Evolutionary conservation across 2,888 invertebrate species (phyloP), one percentile per base, ranked within the genome.

Genomic region (Sphecodes monilicornis): DNA sequence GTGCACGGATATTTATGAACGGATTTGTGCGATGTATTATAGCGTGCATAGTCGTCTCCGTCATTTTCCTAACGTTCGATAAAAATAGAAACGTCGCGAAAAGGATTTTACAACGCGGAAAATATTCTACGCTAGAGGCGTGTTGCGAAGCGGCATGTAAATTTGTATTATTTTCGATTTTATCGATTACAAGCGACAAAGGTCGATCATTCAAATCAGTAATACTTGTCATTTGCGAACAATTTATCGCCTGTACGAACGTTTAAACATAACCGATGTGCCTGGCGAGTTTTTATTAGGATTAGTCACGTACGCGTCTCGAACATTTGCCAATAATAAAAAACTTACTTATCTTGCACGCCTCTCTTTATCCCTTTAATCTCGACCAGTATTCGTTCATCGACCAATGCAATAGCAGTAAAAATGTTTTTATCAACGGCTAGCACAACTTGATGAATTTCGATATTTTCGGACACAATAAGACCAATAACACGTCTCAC

Each of bases 281-380:
- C 74, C 39, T 70, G 76, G 84, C 80, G 29, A 82, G 89, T 82
- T 88, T 89, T 90, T 87, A 89, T 87, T 89, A 80, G 89, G 90
- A 91, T 91, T 91, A 92, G 91, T 91, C 91, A 90, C 91, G 90
- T 85, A 87, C 90, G 86, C 70, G 82, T 66, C 81, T 86, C 88
- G 88, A 87, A 85, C 90, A 86, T 89, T 91, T 89, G 88, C 89
- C 89, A 89, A 91, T 88, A 89, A 91, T 89, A 90, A 91, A 91
- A 91, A 88, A 82, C 85, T 76, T 90, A 89, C 90, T 92, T 91
- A 92, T 91, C 92, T 91, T 79, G 88, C 90, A 84, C 88, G 91
- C 89, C 88, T 89, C 91, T 89, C 91, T 91, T 91, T 88, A 90
- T 91, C 88, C 91, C 68, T 50, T 84, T 89, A 90, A 91, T 90